These are phyloP conservation scores for Rhopalosiphum nymphaeae DNA, from an alignment of 2,888 invertebrate species.

Conservation along the genomic window DNA sequence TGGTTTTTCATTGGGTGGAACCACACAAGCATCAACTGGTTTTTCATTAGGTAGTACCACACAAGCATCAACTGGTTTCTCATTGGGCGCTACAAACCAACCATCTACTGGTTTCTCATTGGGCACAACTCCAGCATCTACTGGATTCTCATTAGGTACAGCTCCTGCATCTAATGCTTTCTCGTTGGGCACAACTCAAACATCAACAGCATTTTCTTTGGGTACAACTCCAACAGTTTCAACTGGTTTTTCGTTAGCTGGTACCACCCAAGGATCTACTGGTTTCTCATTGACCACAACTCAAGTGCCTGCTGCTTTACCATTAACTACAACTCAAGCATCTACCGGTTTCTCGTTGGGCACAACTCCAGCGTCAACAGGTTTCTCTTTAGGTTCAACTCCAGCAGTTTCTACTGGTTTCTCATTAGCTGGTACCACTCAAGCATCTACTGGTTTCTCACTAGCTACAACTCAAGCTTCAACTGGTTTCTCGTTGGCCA, in stretches of 20 bases:
- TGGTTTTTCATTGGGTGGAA: conserved; percentile 72
- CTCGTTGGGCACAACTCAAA: conserved; percentile 66
- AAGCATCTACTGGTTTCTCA: conserved; percentile 68
- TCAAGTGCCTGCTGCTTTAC: conserved; percentile 67
- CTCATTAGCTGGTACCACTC: conserved; percentile 64
- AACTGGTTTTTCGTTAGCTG: conserved; percentile 68
- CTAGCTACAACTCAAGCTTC: conserved; percentile 53
- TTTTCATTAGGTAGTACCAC: conserved; percentile 46
- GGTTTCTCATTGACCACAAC: conserved; percentile 68
- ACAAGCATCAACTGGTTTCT: background rate
- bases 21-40: conserved; percentile 73
- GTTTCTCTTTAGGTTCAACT: conserved; percentile 47
- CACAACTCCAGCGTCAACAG: conserved; percentile 32
- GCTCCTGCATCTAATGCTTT: conserved; percentile 67
- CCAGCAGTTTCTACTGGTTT: conserved; percentile 67
- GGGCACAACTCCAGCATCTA: conserved; percentile 14
- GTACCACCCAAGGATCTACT: conserved; percentile 59
- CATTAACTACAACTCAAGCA: conserved; percentile 66
- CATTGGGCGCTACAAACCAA: conserved; percentile 35
- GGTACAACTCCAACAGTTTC: conserved; percentile 53
- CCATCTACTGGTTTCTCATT: conserved; percentile 66
- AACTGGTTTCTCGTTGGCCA: conserved; percentile 26
- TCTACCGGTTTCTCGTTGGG: conserved; percentile 68
- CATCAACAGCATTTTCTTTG: conserved; percentile 66
- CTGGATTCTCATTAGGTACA: conserved; percentile 65